Percentiles rank a stretch among this genome's conserved stretches.
phyloP scores from a whole-genome alignment of 2,797 vertebrate species.

The Meriones psammophilus region DNA sequence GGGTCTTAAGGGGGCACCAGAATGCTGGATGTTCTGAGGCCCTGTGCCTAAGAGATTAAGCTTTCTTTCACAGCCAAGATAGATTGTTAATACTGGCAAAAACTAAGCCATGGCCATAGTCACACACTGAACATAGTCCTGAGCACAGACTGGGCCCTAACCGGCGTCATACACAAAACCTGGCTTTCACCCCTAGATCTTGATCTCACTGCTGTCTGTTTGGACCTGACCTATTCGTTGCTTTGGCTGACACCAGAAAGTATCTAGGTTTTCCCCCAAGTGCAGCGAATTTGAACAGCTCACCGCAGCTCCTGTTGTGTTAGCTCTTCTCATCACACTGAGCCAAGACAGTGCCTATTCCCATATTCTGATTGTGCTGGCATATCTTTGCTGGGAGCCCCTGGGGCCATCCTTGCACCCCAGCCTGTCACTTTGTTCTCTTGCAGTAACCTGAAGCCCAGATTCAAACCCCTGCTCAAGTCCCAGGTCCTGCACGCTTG shows the following conservation, averaged over 20 bases:
- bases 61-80: background rate
- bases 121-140: background rate
- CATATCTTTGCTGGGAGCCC: background rate
- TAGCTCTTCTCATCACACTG: background rate
- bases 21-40: background rate
- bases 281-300: accelerated
- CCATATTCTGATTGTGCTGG: background rate
- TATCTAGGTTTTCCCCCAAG: background rate
- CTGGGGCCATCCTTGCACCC: background rate
- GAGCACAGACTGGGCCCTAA: background rate
- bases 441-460: slow-evolving; percentile 66
- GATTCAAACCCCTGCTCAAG: slow-evolving; percentile 58
- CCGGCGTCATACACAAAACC: background rate
- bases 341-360: background rate
- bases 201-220: background rate
- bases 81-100: background rate
- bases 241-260: background rate
- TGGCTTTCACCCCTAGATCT: background rate
- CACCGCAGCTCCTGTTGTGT: no score
- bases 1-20: no score
- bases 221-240: background rate
- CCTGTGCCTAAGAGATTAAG: no score
- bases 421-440: background rate
- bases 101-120: background rate
- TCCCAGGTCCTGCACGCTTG: slow-evolving; percentile 64